These are phyloP conservation scores for Sericinus montela DNA, from an alignment of 2,888 invertebrate genomes.

Conservation along the genomic window DNA sequence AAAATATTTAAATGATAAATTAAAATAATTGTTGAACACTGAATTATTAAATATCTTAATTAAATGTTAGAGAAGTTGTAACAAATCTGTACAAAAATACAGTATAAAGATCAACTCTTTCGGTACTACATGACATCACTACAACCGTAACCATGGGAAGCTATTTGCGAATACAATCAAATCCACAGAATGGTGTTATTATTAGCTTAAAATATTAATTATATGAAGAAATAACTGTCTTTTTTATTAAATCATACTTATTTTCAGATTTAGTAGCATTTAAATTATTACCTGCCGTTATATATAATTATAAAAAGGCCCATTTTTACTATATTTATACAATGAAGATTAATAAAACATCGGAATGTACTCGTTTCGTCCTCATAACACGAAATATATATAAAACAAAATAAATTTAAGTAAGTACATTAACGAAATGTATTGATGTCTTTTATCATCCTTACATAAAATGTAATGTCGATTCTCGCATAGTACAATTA, in stretches of 20 bases:
- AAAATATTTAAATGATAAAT: no score
- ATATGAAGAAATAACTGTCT: slow-evolving; percentile 17
- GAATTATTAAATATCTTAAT: no score
- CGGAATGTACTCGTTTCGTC: no score
- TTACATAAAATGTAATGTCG: slow-evolving; percentile 43
- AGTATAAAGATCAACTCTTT: slow-evolving; percentile 23
- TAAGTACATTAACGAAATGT: no score
- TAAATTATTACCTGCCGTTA: neutral
- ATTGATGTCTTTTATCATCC: slow-evolving; percentile 56
- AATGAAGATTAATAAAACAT: no score
- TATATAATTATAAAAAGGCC: no score
- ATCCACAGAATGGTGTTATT: slow-evolving; percentile 64
- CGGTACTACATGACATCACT: slow-evolving; percentile 35
- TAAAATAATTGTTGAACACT: no score
- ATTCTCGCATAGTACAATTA: slow-evolving; percentile 47
- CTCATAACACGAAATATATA: no score
- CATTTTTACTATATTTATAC: neutral
- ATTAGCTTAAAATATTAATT: slow-evolving; percentile 53
- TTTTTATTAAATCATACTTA: no score
- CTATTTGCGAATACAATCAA: slow-evolving; percentile 76
- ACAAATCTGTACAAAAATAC: no score
- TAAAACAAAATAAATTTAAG: no score
- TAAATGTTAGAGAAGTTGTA: no score
- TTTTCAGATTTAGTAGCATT: neutral
- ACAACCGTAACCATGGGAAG: slow-evolving; percentile 58